Conservation (phyloP, 2,797 vertebrate species). For the Myotis findleyi region DNA sequence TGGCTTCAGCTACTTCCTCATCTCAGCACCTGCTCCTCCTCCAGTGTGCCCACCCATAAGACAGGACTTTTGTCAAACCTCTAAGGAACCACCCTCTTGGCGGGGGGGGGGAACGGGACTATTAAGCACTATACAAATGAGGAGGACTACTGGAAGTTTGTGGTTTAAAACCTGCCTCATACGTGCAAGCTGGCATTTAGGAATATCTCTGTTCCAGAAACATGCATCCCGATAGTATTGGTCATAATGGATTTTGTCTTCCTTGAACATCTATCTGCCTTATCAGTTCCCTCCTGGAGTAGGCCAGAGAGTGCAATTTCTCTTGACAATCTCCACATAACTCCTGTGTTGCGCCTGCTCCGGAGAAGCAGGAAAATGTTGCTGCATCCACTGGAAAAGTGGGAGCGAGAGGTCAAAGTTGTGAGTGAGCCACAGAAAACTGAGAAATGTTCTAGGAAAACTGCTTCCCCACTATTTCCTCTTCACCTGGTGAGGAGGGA, state of each 20-base stretch:
- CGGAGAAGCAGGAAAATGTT: background rate
- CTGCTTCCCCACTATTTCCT: background rate
- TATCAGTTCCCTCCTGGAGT: background rate
- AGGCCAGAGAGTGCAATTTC: background rate
- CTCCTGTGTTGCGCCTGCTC: background rate
- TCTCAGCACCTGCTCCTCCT: background rate
- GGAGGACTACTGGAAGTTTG: background rate
- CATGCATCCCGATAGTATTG: background rate
- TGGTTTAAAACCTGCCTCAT: constrained; percentile 32
- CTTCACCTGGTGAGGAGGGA: background rate
- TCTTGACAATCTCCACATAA: background rate
- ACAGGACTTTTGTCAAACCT: background rate
- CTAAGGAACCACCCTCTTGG: background rate
- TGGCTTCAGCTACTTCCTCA: background rate
- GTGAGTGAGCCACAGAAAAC: background rate
- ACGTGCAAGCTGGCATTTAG: background rate
- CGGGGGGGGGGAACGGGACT: background rate
- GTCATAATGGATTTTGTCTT: background rate
- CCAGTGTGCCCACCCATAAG: background rate
- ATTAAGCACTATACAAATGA: background rate
- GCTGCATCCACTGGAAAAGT: background rate
- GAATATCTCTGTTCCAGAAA: background rate
- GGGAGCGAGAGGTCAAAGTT: background rate
- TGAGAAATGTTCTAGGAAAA: constrained; percentile 10
- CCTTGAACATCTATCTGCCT: constrained; percentile 16